Conservation (phyloP, 92 coral and sea anemone species). For the Porites evermanni region DNA sequence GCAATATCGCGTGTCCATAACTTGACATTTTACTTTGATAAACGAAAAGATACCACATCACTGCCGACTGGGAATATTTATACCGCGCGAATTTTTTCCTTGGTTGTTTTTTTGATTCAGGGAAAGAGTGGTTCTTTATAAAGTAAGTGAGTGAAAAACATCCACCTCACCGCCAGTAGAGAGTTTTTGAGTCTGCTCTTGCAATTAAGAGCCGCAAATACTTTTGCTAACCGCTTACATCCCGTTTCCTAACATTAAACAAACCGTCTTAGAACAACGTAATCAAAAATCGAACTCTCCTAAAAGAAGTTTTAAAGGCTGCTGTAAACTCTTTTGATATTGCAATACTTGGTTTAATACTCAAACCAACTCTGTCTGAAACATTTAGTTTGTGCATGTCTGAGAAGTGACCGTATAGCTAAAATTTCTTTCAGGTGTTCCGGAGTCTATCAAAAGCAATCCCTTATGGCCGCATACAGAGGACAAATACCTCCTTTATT, state of each 20-base stretch:
- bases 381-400: background rate
- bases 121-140: background rate
- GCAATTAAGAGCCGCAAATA: conserved; percentile 17
- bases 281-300: background rate
- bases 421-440: conserved; percentile 17
- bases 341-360: too few relatives aligned
- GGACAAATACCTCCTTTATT: background rate
- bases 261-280: background rate
- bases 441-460: conserved; percentile 1
- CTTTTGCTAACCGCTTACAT: conserved; percentile 38
- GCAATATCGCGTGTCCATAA: conserved; percentile 1
- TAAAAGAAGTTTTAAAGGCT: background rate
- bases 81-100: too few relatives aligned
- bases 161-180: background rate
- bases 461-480: conserved; percentile 16
- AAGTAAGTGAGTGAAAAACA: background rate
- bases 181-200: background rate
- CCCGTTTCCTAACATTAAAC: conserved; percentile 24
- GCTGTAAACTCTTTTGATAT: too few relatives aligned
- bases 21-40: background rate
- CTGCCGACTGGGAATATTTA: too few relatives aligned
- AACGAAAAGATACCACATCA: too few relatives aligned
- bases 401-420: background rate
- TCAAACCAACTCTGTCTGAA: background rate
- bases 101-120: background rate